Evolutionary conservation across 2,113 vertebrate genomes (phyloP).

Genomic region (Laterallus jamaicensis): DNA sequence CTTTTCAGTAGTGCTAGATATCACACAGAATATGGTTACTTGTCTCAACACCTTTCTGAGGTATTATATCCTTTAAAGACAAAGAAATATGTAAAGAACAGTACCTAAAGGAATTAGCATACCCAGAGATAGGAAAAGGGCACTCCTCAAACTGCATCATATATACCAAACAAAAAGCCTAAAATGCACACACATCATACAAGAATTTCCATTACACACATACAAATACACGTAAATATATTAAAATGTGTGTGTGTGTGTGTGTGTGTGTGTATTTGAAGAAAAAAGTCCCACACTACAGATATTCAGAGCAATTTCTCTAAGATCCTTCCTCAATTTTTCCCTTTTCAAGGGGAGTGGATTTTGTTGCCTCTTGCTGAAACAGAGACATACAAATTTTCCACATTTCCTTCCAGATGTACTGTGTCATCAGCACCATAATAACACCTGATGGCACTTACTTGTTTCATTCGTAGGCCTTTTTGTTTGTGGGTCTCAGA

Average conservation of each 20-base stretch:
- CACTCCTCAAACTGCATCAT: neutral
- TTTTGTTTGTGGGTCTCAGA: neutral
- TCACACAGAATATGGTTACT: neutral
- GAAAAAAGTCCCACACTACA: neutral
- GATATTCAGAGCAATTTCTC: neutral
- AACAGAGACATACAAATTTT: neutral
- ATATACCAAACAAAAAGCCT: neutral
- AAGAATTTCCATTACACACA: rapidly evolving
- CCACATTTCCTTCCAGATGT: neutral
- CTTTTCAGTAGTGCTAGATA: neutral
- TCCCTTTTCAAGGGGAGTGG: neutral
- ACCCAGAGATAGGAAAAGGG: neutral
- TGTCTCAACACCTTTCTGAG: neutral
- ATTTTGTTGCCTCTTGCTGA: neutral
- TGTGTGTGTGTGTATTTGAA: neutral
- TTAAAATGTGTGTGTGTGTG: neutral
- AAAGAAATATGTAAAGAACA: neutral
- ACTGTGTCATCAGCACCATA: neutral
- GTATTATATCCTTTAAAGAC: neutral
- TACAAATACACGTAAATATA: neutral
- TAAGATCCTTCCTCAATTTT: neutral
- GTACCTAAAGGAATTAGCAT: neutral
- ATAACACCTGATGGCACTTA: neutral
- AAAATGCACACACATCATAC: neutral
- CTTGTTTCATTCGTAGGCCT: neutral